These are phyloP conservation scores for Drosophila miranda DNA, from an alignment of 1,140 invertebrate species.

Conservation along the genomic window DNA sequence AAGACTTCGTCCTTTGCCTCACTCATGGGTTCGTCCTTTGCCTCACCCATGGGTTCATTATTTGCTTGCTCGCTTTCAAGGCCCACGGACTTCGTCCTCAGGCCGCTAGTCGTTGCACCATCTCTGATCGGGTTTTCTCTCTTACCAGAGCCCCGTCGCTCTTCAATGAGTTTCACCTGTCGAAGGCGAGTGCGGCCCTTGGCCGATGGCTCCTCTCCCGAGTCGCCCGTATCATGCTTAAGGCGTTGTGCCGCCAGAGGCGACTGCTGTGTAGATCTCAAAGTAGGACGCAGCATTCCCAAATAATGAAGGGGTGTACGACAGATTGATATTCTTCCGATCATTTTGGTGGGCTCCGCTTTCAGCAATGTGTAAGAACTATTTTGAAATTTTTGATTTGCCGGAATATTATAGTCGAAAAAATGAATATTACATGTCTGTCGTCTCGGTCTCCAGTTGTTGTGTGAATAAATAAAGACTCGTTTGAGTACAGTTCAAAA, in stretches of 20 bases:
- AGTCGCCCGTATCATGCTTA: background rate
- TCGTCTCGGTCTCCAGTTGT: conserved; percentile 2
- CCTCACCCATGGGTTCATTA: no score
- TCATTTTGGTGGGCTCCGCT: background rate
- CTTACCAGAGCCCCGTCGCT: no score
- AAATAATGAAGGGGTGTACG: background rate
- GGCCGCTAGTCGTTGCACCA: background rate
- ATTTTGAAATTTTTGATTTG: no score
- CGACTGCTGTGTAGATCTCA: background rate
- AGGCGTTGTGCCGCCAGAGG: background rate
- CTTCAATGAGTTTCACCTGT: background rate
- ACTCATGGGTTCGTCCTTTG: no score
- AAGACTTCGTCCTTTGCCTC: no score
- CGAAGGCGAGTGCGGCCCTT: background rate
- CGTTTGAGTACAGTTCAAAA: conserved; percentile 4
- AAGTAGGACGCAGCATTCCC: background rate
- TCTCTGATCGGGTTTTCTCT: no score
- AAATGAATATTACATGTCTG: background rate
- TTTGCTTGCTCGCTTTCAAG: no score
- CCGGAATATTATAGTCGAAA: background rate
- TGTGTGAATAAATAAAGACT: conserved; percentile 5
- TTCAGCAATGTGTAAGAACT: background rate
- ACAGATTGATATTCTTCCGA: background rate
- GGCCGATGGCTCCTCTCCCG: background rate
- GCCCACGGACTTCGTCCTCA: background rate